Base-by-base conservation (phyloP, 2,888 invertebrate genomes). In the Standfussiana lucernea region DNA sequence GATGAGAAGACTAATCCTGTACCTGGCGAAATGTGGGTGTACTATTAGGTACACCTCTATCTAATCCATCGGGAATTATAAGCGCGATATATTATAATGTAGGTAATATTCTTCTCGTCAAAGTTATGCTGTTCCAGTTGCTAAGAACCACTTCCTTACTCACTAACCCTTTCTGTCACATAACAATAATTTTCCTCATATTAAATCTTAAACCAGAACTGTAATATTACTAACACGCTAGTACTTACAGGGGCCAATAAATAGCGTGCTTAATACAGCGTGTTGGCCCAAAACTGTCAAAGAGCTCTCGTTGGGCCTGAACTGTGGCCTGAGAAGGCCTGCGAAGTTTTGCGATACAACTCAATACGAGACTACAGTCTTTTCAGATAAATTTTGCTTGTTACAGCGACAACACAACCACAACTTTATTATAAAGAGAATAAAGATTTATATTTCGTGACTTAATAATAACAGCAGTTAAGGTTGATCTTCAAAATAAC, bases 271-370 rank as follows among this genome's bases (percentile, higher is more conserved):
- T 83, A 80, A 79, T 81, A 85, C 67, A 75, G 75, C 77, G 75
- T 80, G 75, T 71, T 75, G 77, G 77, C 90, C 91, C 87, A 88
- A 90, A 93, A 92, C 92, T 93, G 93, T 92, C 93, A 90, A 92
- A 92, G 90, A 92, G 89, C 21, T 88, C 87, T 88, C 90, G 86
- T 88, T 87, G 86, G 82, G 86, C 68, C 75, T 84, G 85, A 90
- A 88, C 84, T 87, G 86, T 81, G 86, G 82, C 77, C 79, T 73
- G 65, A 50, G 73, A 90, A 89, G 86, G 82, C 79, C 79, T 74
- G 67, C 45, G 72, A 90, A 89, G 79, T 88, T 88, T 32, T 66
- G 78, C 65, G 78, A 82, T 78, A 90, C 89, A 90, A 92, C 92
- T 92, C 93, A 91, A 93, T 93, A 92, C 91, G 90, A 90, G 91